Conservation (phyloP, 2,888 invertebrate genomes). For the Eristalis tenax region DNA sequence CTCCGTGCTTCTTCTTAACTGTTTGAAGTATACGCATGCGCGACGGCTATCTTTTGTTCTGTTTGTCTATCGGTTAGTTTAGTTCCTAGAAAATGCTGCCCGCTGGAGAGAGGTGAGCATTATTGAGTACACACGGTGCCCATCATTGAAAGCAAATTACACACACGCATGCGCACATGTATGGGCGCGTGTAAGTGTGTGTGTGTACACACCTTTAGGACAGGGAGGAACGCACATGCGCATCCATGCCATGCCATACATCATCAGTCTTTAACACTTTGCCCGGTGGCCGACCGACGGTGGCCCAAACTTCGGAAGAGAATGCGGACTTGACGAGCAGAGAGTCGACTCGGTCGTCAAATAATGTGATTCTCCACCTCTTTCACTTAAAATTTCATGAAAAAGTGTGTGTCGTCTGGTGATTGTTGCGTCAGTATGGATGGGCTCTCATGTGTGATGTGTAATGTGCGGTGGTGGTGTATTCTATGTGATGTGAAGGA, state of each 20-base stretch:
- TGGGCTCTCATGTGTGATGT: neutral
- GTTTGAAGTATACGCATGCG: constrained; percentile 68
- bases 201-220: neutral
- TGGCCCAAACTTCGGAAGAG: constrained; percentile 36
- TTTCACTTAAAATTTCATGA: constrained; percentile 16
- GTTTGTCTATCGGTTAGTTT: constrained; percentile 67
- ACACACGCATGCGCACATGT: neutral
- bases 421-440: constrained; percentile 10
- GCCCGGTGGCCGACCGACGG: neutral
- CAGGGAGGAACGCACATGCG: constrained; percentile 15
- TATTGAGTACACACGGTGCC: constrained; percentile 59
- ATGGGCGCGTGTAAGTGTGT: neutral
- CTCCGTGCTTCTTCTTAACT: constrained; percentile 61
- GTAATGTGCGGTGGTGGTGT: neutral
- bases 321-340: constrained; percentile 23
- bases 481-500: constrained; percentile 48
- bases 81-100: constrained; percentile 67
- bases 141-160: constrained; percentile 43
- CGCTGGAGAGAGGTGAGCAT: constrained; percentile 56
- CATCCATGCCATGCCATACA: constrained; percentile 15
- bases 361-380: constrained; percentile 1
- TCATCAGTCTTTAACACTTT: constrained; percentile 59
- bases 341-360: neutral
- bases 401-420: constrained; percentile 29
- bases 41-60: constrained; percentile 68